phyloP scores from a whole-genome alignment of 2,888 invertebrate species.

The Spicauda simplicius region DNA sequence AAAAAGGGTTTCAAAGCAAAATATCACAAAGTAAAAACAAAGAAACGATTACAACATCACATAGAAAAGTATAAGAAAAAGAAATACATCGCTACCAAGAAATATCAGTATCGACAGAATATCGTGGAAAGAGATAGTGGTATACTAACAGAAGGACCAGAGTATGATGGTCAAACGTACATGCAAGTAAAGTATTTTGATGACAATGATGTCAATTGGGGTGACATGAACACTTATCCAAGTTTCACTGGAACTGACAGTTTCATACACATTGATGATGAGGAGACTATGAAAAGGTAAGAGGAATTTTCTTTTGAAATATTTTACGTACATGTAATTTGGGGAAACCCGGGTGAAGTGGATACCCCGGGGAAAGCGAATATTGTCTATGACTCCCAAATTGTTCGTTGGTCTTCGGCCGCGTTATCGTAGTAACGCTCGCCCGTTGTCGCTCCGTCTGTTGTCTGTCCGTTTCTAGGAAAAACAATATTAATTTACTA shows the following conservation, averaged over 20 bases:
- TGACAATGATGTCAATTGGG: conserved; percentile 74
- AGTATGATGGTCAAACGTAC: conserved; percentile 72
- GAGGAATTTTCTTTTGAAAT: neutral
- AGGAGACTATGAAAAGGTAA: conserved; percentile 93
- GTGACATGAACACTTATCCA: conserved; percentile 83
- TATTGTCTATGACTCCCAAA: too few species aligned
- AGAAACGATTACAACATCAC: conserved; percentile 58
- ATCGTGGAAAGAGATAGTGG: conserved; percentile 59
- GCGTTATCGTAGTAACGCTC: too few species aligned
- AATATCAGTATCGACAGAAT: conserved; percentile 55
- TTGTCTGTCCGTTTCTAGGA: too few species aligned
- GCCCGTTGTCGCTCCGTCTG: too few species aligned
- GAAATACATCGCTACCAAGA: conserved; percentile 63
- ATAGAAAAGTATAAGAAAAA: conserved; percentile 60
- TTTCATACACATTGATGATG: conserved; percentile 94
- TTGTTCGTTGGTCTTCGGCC: too few species aligned
- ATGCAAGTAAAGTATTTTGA: conserved; percentile 80
- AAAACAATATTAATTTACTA: too few species aligned
- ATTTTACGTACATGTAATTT: too few species aligned
- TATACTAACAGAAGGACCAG: conserved; percentile 60
- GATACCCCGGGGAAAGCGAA: too few species aligned
- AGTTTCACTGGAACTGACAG: conserved; percentile 94
- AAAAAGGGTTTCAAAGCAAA: conserved; percentile 74
- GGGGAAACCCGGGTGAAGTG: too few species aligned
- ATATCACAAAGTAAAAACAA: conserved; percentile 61